Evolutionary conservation across 2,113 vertebrate species (phyloP).

Genomic region (Arvicanthis niloticus): DNA sequence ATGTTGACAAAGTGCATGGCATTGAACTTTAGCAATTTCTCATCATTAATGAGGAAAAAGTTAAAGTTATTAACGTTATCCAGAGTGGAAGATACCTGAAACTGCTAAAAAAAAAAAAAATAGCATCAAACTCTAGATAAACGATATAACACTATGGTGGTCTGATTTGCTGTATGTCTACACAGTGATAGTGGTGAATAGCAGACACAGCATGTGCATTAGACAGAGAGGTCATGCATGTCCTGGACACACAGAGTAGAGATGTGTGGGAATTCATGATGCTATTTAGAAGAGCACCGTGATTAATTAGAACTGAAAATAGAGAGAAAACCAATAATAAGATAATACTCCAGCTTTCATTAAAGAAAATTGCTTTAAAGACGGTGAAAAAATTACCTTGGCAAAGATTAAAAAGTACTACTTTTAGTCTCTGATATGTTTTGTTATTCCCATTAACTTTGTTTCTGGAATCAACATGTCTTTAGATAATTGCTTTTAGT

Average conservation of each 20-base stretch:
- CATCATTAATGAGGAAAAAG: neutral
- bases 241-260: neutral
- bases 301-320: neutral
- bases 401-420: neutral
- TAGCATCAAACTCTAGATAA: neutral
- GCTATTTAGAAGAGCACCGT: neutral
- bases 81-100: neutral
- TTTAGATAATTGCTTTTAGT: neutral
- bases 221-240: neutral
- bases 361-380: slow-evolving; percentile 14
- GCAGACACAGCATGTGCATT: too few species aligned
- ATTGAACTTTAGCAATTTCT: slow-evolving; percentile 44
- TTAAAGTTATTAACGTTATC: neutral
- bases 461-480: neutral
- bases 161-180: neutral
- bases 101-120: neutral
- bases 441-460: neutral
- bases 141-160: neutral
- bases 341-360: neutral
- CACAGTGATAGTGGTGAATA: too few species aligned
- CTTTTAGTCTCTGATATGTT: neutral
- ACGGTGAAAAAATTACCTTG: neutral
- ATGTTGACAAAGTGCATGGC: neutral
- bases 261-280: neutral
- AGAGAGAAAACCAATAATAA: neutral